phyloP scores from a whole-genome alignment of 2,888 invertebrate species.

The Mechanitis messenoides region DNA sequence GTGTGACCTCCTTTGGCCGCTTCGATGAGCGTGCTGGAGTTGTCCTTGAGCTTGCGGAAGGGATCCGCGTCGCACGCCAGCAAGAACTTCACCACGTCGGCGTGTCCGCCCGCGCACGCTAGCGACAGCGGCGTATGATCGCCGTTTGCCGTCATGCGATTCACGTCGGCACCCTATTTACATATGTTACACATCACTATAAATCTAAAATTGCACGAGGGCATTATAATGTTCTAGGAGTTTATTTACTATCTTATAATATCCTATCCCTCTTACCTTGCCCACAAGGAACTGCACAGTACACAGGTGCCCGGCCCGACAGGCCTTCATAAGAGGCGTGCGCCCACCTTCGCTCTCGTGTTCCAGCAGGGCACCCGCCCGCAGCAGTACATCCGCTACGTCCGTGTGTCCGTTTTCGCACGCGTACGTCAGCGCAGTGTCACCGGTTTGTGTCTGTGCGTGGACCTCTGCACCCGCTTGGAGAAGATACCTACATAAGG shows the following conservation, averaged over 20 bases:
- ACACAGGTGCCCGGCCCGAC: slow-evolving; percentile 95
- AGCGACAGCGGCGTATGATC: slow-evolving; percentile 98
- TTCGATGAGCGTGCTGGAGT: slow-evolving; percentile 98
- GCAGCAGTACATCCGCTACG: slow-evolving; percentile 93
- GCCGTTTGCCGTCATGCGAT: slow-evolving; percentile 90
- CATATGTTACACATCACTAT: too few relatives aligned
- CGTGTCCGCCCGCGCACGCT: slow-evolving; percentile 97
- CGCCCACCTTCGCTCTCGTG: slow-evolving; percentile 98
- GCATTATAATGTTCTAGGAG: too few relatives aligned
- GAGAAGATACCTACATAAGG: slow-evolving; percentile 78
- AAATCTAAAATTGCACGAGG: too few relatives aligned
- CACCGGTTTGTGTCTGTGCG: slow-evolving; percentile 95
- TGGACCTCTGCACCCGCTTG: slow-evolving; percentile 93
- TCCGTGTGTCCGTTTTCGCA: slow-evolving; percentile 99
- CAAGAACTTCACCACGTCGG: slow-evolving; percentile 93
- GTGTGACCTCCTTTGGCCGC: slow-evolving; percentile 99
- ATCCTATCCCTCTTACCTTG: slow-evolving; percentile 60
- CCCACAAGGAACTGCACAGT: slow-evolving; percentile 97
- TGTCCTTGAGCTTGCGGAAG: slow-evolving; percentile 97
- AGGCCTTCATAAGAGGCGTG: slow-evolving; percentile 99
- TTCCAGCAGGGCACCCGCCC: slow-evolving; percentile 93
- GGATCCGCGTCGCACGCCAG: slow-evolving; percentile 95
- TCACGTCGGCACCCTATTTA: slow-evolving; percentile 63
- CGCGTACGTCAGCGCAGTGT: slow-evolving; percentile 97
- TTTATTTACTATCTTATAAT: too few relatives aligned